These are phyloP conservation scores for Beris chalybata DNA, from an alignment of 2,888 invertebrate genomes.

Conservation along the genomic window DNA sequence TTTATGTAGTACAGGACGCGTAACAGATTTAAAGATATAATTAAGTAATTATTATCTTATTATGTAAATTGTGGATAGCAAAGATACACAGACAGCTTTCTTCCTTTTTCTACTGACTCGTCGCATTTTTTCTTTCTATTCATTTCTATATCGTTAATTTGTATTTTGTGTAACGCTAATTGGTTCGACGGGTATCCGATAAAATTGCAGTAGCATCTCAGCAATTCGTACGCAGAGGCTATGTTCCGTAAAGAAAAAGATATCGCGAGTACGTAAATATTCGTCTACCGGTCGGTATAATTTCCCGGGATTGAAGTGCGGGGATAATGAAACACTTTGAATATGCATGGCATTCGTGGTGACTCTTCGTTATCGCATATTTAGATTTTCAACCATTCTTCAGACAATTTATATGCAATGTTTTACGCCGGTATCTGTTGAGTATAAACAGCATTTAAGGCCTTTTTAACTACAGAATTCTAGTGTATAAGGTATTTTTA, in stretches of 20 bases:
- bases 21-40: constrained; percentile 36
- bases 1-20: constrained; percentile 19
- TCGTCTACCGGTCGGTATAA: not conserved
- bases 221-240: not conserved
- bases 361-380: constrained; percentile 14
- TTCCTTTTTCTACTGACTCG: not conserved
- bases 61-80: constrained; percentile 33
- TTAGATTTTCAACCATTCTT: constrained; percentile 3
- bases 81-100: not conserved
- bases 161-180: constrained; percentile 36
- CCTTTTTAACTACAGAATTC: no score
- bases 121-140: not conserved
- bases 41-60: constrained; percentile 39
- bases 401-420: no score
- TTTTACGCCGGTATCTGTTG: no score
- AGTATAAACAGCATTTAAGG: no score
- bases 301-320: not conserved
- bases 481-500: no score
- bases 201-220: constrained; percentile 24
- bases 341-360: constrained; percentile 11
- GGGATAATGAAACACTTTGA: constrained; percentile 12
- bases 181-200: constrained; percentile 34
- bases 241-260: not conserved
- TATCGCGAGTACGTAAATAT: constrained; percentile 6
- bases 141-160: constrained; percentile 30